These are phyloP conservation scores for Anhinga anhinga DNA, from an alignment of 2,113 vertebrate species.

Conservation along the genomic window DNA sequence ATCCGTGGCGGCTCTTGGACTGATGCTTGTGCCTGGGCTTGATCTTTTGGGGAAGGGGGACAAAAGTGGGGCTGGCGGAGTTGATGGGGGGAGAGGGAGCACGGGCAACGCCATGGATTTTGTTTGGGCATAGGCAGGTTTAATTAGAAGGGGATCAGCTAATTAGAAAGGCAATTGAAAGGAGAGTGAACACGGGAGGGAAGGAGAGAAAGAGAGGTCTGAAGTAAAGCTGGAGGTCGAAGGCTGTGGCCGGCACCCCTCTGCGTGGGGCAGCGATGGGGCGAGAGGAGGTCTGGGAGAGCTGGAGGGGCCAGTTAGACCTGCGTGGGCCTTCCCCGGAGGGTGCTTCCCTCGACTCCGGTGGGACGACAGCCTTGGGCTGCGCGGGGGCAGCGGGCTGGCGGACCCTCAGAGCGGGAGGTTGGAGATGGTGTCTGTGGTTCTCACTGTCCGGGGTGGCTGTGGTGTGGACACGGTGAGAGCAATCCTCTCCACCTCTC, in stretches of 20 bases:
- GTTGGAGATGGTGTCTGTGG: no score
- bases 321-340: accelerated
- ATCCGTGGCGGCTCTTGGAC: not conserved
- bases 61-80: not conserved
- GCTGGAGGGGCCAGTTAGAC: not conserved
- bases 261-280: not conserved
- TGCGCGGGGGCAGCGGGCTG: no score
- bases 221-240: not conserved
- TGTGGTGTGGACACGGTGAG: accelerated
- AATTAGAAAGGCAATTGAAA: not conserved
- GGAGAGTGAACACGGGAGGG: not conserved
- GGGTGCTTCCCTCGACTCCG: not conserved
- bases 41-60: not conserved
- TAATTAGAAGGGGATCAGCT: not conserved
- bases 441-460: accelerated
- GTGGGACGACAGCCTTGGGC: not conserved
- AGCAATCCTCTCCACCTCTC: not conserved
- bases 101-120: not conserved
- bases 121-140: not conserved
- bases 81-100: not conserved
- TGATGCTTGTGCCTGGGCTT: not conserved
- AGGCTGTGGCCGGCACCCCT: not conserved
- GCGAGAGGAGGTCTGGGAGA: not conserved
- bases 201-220: not conserved
- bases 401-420: not conserved